Conservation (phyloP, 2,797 vertebrate species). For the Taeniopygia guttata region DNA sequence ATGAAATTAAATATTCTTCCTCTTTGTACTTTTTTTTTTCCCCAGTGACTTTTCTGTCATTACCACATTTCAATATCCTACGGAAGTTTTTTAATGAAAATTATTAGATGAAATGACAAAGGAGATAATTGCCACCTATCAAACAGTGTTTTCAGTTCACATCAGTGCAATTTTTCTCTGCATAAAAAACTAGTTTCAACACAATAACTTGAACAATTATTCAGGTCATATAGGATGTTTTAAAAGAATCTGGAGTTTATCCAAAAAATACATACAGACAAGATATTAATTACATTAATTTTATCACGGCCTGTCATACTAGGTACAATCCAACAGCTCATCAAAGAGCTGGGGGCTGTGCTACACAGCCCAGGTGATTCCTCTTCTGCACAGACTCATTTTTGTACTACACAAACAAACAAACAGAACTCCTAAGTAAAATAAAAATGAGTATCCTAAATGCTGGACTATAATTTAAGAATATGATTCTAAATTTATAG, state of each 20-base stretch:
- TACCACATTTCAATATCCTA: background rate
- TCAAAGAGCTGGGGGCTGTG: background rate
- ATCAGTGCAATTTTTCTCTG: background rate
- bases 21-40: background rate
- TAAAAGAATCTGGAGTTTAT: slow-evolving; percentile 24
- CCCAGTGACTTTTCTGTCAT: background rate
- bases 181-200: background rate
- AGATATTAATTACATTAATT: background rate
- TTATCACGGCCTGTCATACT: background rate
- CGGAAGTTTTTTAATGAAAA: background rate
- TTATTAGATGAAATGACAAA: background rate
- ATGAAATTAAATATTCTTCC: background rate
- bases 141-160: background rate
- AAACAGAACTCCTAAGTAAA: background rate
- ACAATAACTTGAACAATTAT: background rate
- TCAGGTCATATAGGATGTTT: background rate
- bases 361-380: background rate
- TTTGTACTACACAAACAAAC: background rate
- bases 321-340: background rate
- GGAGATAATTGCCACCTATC: background rate
- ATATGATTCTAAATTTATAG: background rate
- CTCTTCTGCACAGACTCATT: background rate
- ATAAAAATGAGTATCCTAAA: accelerated
- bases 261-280: background rate
- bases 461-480: background rate